phyloP scores from a whole-genome alignment of 2,113 vertebrate species.

The Gnathonemus longibarbis region DNA sequence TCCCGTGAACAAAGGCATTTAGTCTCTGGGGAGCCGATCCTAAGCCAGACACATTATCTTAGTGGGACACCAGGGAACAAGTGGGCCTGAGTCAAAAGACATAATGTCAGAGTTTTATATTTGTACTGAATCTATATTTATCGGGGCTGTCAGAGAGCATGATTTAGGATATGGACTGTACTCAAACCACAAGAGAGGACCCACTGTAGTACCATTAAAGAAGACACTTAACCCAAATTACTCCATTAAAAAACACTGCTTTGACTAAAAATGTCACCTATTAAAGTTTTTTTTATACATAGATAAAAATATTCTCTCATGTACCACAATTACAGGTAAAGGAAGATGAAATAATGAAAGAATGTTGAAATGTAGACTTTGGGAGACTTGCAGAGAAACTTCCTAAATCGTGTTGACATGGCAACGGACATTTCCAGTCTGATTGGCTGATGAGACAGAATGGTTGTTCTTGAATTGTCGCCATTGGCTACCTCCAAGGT shows the following conservation, averaged over 20 bases:
- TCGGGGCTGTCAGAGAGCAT: background rate
- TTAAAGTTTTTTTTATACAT: background rate
- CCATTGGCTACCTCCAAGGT: background rate
- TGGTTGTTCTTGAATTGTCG: background rate
- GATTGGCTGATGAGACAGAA: background rate
- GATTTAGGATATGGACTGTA: background rate
- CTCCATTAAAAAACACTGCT: background rate
- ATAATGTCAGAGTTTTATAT: background rate
- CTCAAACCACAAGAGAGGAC: background rate
- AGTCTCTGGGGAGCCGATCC: background rate
- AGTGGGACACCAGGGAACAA: background rate
- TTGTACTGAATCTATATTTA: background rate
- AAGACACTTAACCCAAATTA: background rate
- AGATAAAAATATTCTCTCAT: background rate
- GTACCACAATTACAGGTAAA: background rate
- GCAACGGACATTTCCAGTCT: background rate
- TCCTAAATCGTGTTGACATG: background rate
- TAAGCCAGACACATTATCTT: background rate
- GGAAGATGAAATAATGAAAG: background rate
- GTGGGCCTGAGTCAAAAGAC: background rate
- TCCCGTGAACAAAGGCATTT: background rate
- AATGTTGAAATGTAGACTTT: background rate
- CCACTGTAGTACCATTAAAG: background rate
- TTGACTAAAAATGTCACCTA: background rate
- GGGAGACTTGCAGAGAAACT: background rate